These are phyloP conservation scores for Brachyhypopomus gauderio DNA, from an alignment of 2,113 vertebrate species.

Conservation along the genomic window DNA sequence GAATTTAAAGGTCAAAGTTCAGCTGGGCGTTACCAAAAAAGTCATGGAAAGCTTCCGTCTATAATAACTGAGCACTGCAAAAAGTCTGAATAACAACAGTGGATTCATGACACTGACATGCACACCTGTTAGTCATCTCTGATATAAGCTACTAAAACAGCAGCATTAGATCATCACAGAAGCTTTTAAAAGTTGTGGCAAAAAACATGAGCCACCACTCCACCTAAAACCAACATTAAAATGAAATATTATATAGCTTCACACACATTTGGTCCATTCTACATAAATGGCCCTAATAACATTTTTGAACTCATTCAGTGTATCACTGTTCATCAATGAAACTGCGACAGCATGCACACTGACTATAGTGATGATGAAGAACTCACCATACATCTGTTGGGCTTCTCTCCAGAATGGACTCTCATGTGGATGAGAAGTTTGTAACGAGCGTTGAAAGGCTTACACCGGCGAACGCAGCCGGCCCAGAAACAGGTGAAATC, in stretches of 20 bases:
- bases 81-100: background rate
- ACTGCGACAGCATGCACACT: background rate
- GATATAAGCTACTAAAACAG: background rate
- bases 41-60: background rate
- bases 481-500: slow-evolving; percentile 98
- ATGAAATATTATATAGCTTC: background rate
- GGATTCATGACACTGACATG: background rate
- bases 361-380: background rate
- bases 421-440: slow-evolving; percentile 98
- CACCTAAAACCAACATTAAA: background rate
- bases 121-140: background rate
- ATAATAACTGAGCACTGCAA: background rate
- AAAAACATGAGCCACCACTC: background rate
- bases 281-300: no score
- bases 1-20: no score
- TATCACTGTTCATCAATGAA: background rate
- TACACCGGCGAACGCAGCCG: slow-evolving; percentile 88
- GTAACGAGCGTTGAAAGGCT: slow-evolving; percentile 97
- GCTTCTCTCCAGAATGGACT: slow-evolving; percentile 96
- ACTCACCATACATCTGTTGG: slow-evolving; percentile 98
- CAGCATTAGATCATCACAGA: background rate
- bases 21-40: no score
- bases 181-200: background rate
- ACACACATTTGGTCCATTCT: background rate
- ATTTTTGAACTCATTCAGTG: no score